Conservation (phyloP, 2,888 invertebrate species). For the Leucophenga montana region DNA sequence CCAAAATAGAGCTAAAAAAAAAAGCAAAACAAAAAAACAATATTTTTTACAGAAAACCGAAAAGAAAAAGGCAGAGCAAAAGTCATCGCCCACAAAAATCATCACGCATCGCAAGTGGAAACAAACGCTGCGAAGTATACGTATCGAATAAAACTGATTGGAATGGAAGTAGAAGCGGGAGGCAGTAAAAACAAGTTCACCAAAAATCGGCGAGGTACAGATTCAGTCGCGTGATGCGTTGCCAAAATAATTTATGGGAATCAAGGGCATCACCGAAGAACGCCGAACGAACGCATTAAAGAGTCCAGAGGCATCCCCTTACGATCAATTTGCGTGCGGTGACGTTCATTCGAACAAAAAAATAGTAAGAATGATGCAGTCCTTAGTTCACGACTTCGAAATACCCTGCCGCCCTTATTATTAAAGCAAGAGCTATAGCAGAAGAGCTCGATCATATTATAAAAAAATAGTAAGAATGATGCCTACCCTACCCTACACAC, state of each 20-base stretch:
- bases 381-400: constrained; percentile 26
- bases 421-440: not conserved
- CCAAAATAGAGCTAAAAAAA: constrained; percentile 39
- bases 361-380: not conserved
- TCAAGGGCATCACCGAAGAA: constrained; percentile 51
- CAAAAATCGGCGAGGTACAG: constrained; percentile 51
- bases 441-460: too few relatives aligned
- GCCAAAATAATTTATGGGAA: constrained; percentile 71
- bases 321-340: constrained; percentile 57
- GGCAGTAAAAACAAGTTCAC: not conserved
- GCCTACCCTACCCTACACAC: too few relatives aligned
- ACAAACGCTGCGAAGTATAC: constrained; percentile 30
- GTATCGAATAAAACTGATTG: constrained; percentile 28
- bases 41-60: constrained; percentile 25
- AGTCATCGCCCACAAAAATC: constrained; percentile 69
- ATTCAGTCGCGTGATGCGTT: constrained; percentile 71
- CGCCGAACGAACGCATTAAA: constrained; percentile 42
- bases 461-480: too few relatives aligned
- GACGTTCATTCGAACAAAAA: constrained; percentile 38
- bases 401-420: constrained; percentile 35
- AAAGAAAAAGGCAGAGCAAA: constrained; percentile 55
- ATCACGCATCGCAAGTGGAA: constrained; percentile 54
- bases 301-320: not conserved
- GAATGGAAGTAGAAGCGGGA: not conserved
- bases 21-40: constrained; percentile 59